Percentiles rank a stretch among this genome's conserved stretches.
phyloP scores from a whole-genome alignment of 2,113 vertebrate species.

The Onychostruthus taczanowskii region DNA sequence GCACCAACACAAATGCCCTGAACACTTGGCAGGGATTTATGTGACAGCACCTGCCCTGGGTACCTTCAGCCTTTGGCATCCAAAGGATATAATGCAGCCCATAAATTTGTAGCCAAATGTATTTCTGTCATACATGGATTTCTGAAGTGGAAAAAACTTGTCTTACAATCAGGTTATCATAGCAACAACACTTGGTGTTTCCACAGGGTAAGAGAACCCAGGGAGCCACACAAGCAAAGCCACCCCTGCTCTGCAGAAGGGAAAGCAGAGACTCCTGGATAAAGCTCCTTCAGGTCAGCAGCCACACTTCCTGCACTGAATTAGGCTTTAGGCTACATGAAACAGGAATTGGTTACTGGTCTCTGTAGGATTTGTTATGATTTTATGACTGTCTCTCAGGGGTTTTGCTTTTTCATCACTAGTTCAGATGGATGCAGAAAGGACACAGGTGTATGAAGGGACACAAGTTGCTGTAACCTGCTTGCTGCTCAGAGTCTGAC shows the following conservation, averaged over 20 bases:
- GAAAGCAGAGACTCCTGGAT: background rate
- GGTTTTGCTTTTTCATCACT: background rate
- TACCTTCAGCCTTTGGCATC: background rate
- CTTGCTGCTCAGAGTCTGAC: background rate
- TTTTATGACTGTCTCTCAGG: background rate
- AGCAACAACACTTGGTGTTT: background rate
- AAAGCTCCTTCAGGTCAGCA: background rate
- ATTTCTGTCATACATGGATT: background rate
- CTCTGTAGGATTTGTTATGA: background rate
- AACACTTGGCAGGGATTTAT: background rate
- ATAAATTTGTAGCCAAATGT: background rate
- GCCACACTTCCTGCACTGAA: background rate
- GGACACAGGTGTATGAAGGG: background rate
- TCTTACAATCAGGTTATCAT: background rate
- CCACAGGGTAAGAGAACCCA: background rate
- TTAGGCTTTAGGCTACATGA: background rate
- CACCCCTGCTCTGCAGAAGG: background rate
- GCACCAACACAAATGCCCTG: background rate
- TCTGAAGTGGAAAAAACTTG: background rate
- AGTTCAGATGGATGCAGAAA: background rate
- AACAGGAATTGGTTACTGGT: background rate
- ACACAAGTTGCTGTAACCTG: background rate
- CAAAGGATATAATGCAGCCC: background rate
- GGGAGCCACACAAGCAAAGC: background rate
- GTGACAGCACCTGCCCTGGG: background rate